These are phyloP conservation scores for Chaetops frenatus DNA, from an alignment of 2,113 vertebrate species.

Conservation along the genomic window DNA sequence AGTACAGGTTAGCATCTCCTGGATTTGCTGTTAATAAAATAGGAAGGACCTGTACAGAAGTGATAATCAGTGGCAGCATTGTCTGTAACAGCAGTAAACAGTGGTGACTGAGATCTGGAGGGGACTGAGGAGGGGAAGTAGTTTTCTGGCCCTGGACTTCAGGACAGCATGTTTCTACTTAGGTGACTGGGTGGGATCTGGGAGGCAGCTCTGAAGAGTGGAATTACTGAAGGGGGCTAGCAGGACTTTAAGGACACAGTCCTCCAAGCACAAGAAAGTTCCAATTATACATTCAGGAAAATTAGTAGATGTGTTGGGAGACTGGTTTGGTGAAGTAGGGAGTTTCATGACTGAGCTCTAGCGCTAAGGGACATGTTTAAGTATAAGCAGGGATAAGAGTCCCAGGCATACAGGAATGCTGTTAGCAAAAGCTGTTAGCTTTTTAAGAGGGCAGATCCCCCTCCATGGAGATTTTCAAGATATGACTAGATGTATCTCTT, in stretches of 20 bases:
- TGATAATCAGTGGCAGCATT: accelerated
- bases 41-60: neutral
- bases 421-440: neutral
- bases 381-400: neutral
- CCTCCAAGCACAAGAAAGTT: neutral
- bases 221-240: neutral
- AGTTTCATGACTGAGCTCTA: neutral
- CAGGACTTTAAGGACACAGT: neutral
- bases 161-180: neutral
- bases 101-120: neutral
- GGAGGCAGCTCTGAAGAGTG: neutral
- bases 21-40: neutral
- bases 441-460: neutral
- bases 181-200: neutral
- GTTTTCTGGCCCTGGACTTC: neutral
- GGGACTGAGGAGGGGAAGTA: neutral
- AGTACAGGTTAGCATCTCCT: neutral
- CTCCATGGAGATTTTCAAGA: neutral
- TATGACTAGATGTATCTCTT: neutral
- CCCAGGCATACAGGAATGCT: neutral
- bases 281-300: neutral
- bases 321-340: neutral
- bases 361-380: neutral
- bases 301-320: neutral
- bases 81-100: neutral